These are phyloP conservation scores for Cataglyphis altisquamis DNA, from an alignment of 2,888 invertebrate species.

Conservation along the genomic window DNA sequence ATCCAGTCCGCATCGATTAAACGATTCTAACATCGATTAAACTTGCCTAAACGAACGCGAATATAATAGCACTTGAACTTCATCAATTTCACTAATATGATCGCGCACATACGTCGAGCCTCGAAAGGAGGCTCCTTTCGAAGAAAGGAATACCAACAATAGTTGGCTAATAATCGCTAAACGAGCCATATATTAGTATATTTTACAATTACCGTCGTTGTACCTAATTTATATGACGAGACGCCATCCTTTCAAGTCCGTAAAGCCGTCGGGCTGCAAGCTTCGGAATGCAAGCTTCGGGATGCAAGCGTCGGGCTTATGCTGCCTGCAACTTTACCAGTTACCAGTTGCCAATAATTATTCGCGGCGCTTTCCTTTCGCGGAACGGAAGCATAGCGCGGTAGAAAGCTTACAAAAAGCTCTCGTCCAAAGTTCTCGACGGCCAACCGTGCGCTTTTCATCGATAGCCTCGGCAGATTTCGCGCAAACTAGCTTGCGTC, in stretches of 20 bases:
- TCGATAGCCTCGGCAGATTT: slow-evolving; percentile 52
- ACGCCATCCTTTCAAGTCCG: slow-evolving; percentile 14
- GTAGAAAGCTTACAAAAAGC: slow-evolving; percentile 59
- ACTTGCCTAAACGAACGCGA: slow-evolving; percentile 32
- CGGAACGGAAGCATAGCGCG: slow-evolving; percentile 70
- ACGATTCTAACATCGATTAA: slow-evolving; percentile 44
- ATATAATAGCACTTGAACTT: slow-evolving; percentile 12
- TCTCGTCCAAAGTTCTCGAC: slow-evolving; percentile 59
- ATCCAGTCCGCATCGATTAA: slow-evolving; percentile 12
- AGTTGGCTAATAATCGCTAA: slow-evolving; percentile 77
- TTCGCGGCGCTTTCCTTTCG: slow-evolving; percentile 73
- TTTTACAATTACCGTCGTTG: slow-evolving; percentile 74
- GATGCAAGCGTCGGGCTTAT: slow-evolving; percentile 41
- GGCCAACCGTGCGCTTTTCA: slow-evolving; percentile 51
- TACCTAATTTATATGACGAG: slow-evolving; percentile 73
- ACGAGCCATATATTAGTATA: slow-evolving; percentile 71
- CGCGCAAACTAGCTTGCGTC: slow-evolving; percentile 31
- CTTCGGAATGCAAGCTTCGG: slow-evolving; percentile 21
- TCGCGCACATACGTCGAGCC: too few species aligned
- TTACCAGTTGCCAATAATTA: slow-evolving; percentile 82
- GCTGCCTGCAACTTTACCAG: slow-evolving; percentile 77
- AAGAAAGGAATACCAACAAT: slow-evolving; percentile 54
- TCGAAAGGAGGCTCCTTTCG: slow-evolving; percentile 40
- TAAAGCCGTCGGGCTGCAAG: slow-evolving; percentile 23
- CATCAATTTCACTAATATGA: not conserved